Percentiles rank a stretch among this genome's conserved stretches.
phyloP scores from a whole-genome alignment of 2,113 vertebrate species.

The Anoplopoma fimbria region DNA sequence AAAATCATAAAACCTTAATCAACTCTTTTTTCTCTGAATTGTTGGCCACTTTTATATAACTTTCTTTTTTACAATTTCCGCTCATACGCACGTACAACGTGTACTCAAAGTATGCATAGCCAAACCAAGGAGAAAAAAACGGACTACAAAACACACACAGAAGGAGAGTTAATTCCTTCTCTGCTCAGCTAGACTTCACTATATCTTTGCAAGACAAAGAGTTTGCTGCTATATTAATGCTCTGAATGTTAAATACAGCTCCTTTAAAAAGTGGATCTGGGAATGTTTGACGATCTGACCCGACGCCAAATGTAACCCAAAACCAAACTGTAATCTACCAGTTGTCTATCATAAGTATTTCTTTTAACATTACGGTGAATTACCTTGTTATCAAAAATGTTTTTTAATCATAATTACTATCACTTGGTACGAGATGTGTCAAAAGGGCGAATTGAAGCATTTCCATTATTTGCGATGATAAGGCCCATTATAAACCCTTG shows the following conservation, averaged over 20 bases:
- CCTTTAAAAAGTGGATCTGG: neutral
- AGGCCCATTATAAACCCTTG: constrained; percentile 64
- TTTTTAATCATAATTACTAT: constrained; percentile 62
- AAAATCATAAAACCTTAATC: neutral
- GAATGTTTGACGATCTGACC: neutral
- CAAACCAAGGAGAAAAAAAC: neutral
- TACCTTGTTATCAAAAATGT: constrained; percentile 24
- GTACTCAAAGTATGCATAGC: neutral
- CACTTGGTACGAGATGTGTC: constrained; percentile 23
- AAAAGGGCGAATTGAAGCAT: constrained; percentile 42
- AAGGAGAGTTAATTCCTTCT: neutral
- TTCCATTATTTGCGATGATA: constrained; percentile 63
- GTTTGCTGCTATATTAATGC: neutral
- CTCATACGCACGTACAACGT: neutral
- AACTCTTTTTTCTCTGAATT: neutral
- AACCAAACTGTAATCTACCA: constrained; percentile 18
- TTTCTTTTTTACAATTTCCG: neutral
- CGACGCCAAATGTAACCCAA: neutral
- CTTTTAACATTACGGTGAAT: neutral
- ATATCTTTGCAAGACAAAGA: neutral
- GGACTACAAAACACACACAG: neutral
- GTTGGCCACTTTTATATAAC: neutral
- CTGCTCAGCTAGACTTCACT: neutral
- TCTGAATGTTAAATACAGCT: neutral
- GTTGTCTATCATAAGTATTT: neutral